Evolutionary conservation across 2,888 invertebrate genomes (phyloP).

Genomic region (Allolobophora icterica): DNA sequence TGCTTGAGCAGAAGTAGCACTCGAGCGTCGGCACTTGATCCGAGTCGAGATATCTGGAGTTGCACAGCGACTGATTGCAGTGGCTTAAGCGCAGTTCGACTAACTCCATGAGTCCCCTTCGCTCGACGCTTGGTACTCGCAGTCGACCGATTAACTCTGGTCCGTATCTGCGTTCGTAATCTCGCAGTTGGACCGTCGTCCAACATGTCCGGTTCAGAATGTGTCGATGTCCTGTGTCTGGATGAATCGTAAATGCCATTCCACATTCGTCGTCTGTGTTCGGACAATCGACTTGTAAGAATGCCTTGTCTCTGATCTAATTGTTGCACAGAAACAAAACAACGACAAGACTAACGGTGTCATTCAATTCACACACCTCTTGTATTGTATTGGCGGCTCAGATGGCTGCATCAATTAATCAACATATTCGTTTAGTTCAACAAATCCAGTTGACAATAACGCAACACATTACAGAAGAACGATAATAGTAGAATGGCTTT

Average conservation of each 20-base stretch:
- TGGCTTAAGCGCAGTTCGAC: not conserved
- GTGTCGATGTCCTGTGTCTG: not conserved
- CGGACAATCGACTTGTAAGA: not conserved
- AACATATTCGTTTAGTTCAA: too few species aligned
- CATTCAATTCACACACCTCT: not conserved
- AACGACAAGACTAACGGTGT: not conserved
- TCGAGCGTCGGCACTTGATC: not conserved
- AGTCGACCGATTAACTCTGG: not conserved
- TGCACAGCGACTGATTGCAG: slow-evolving; percentile 10
- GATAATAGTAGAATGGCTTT: too few species aligned
- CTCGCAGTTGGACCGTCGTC: not conserved
- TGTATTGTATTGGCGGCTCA: not conserved
- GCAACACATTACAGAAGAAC: too few species aligned
- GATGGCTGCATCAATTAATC: too few species aligned
- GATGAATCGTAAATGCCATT: not conserved
- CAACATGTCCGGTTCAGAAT: not conserved
- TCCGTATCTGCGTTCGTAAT: not conserved
- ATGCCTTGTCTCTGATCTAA: not conserved
- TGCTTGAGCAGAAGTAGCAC: not conserved
- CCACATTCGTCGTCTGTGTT: slow-evolving; percentile 10
- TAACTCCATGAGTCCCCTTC: not conserved
- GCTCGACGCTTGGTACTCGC: not conserved
- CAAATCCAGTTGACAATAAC: too few species aligned
- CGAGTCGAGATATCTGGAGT: not conserved
- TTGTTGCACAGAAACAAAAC: not conserved